These are phyloP conservation scores for Pangasius krempfi DNA, from an alignment of 2,797 vertebrate species.

Conservation along the genomic window DNA sequence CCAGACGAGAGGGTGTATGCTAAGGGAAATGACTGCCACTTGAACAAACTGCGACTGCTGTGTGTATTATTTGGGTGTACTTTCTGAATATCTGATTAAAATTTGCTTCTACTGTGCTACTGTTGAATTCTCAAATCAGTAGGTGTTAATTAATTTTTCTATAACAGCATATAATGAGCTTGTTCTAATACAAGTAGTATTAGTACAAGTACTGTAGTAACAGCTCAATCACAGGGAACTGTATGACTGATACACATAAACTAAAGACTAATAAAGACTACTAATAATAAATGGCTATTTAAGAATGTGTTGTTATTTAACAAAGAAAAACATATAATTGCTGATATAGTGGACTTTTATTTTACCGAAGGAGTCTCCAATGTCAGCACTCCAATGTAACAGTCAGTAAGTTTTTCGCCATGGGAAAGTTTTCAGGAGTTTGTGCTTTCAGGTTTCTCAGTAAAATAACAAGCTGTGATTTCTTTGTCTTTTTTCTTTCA, in stretches of 20 bases:
- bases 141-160: background rate
- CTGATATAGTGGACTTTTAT: background rate
- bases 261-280: too few relatives aligned
- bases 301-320: background rate
- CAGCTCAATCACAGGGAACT: background rate
- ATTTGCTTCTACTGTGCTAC: background rate
- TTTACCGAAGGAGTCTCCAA: background rate
- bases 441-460: background rate
- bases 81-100: slow-evolving; percentile 18
- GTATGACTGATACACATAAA: background rate
- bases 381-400: background rate
- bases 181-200: background rate
- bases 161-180: background rate
- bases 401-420: too few relatives aligned
- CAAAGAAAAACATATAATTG: background rate
- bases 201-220: background rate
- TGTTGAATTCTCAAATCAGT: background rate
- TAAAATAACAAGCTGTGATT: background rate
- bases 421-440: background rate
- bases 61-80: slow-evolving; percentile 17
- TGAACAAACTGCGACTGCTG: slow-evolving; percentile 61
- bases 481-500: background rate
- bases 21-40: slow-evolving; percentile 65
- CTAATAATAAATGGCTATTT: background rate
- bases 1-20: slow-evolving; percentile 51